These are phyloP conservation scores for Pristionchus arcanus DNA, from an alignment of 2,888 invertebrate genomes.

Conservation along the genomic window DNA sequence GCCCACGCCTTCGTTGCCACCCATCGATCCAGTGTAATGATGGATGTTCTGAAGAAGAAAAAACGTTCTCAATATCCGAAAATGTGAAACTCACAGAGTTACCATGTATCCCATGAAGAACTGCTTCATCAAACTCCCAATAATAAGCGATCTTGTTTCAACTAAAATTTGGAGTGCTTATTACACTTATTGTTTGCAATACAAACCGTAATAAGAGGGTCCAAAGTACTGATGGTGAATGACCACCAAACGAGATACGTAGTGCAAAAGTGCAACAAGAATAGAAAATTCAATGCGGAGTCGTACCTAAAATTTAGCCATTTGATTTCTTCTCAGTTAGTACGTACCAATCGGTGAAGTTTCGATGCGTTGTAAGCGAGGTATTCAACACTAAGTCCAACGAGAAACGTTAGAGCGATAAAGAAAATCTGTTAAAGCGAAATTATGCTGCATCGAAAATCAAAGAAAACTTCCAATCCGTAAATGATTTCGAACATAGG, in stretches of 20 bases:
- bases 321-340: not conserved
- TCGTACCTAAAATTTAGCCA: not conserved
- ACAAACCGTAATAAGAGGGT: not conserved
- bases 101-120: not conserved
- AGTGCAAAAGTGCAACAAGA: not conserved
- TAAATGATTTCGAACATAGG: constrained; percentile 15
- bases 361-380: too few species aligned
- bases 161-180: not conserved
- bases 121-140: not conserved
- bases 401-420: too few species aligned
- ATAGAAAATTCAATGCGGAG: not conserved
- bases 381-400: too few species aligned
- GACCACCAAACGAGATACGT: not conserved
- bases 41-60: not conserved
- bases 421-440: too few species aligned
- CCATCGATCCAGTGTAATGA: not conserved
- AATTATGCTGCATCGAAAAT: too few species aligned
- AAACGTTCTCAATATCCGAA: not conserved
- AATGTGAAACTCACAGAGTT: not conserved
- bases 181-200: not conserved
- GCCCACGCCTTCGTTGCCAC: not conserved
- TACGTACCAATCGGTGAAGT: too few species aligned
- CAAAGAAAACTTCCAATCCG: too few species aligned
- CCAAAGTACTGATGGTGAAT: not conserved
- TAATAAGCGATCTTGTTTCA: not conserved